A percentile compares a stretch with the other conserved stretches of the same genome.
Conservation (phyloP, 2,113 vertebrate genomes). For the Candoia aspera region DNA sequence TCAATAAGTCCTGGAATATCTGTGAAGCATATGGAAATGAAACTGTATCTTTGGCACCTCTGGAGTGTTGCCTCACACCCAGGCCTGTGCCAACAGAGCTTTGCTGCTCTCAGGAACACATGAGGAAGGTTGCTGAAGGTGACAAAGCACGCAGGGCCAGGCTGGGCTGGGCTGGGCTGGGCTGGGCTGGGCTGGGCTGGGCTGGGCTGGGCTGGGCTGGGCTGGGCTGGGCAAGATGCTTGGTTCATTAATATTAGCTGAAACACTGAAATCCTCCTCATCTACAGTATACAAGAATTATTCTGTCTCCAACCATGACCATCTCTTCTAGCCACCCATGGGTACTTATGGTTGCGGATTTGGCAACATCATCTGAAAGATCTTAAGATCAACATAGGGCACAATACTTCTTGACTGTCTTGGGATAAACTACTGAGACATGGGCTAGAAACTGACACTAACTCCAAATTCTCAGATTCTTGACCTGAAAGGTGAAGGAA, state of each 20-base stretch:
- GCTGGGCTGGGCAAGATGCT: neutral
- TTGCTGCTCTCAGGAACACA: neutral
- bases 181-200: neutral
- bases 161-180: neutral
- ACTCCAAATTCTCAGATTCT: neutral
- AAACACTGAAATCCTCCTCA: neutral
- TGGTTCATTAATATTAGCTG: neutral
- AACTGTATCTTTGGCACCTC: neutral
- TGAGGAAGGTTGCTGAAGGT: neutral
- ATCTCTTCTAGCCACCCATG: neutral
- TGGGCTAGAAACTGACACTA: neutral
- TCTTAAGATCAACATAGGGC: constrained; percentile 7
- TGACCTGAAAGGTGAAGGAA: neutral
- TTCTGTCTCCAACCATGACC: neutral
- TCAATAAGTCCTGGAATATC: constrained; percentile 7
- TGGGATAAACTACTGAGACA: neutral
- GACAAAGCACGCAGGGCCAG: neutral
- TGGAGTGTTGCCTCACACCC: constrained; percentile 32
- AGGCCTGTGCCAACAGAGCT: constrained; percentile 8
- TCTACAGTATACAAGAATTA: accelerated
- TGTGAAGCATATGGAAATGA: constrained; percentile 16
- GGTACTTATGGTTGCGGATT: neutral
- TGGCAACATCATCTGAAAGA: accelerated
- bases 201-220: too few species aligned
- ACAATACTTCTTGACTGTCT: neutral